phyloP scores from a whole-genome alignment of 1,140 invertebrate species.

The Vollenhovia emeryi region DNA sequence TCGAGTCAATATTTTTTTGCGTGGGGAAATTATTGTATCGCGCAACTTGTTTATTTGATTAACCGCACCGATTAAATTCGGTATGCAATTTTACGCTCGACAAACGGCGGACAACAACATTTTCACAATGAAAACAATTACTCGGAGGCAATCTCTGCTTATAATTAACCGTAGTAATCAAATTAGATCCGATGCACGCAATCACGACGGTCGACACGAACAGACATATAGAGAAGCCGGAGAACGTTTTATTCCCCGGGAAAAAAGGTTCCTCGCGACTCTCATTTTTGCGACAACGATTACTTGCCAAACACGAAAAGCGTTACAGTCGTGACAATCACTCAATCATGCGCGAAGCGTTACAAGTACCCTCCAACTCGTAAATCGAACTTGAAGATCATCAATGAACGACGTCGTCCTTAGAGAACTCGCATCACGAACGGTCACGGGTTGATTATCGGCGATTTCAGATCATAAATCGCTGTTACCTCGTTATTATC shows the following conservation, averaged over 20 bases:
- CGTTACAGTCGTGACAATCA: constrained; percentile 53
- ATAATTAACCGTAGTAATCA: constrained; percentile 57
- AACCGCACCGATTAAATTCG: constrained; percentile 32
- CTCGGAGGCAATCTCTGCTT: constrained; percentile 48
- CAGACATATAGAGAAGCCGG: constrained; percentile 36
- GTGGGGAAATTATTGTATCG: constrained; percentile 19
- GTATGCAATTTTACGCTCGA: constrained; percentile 32
- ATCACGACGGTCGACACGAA: constrained; percentile 48
- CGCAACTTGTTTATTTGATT: constrained; percentile 41
- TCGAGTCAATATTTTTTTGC: constrained; percentile 15
- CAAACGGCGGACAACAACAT: constrained; percentile 51
- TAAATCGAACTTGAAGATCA: constrained; percentile 47
- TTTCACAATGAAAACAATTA: constrained; percentile 52
- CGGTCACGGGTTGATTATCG: not conserved
- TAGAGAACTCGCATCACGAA: constrained; percentile 20
- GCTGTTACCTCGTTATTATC: constrained; percentile 12
- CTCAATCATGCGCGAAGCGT: constrained; percentile 51
- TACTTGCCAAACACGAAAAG: constrained; percentile 58
- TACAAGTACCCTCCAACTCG: constrained; percentile 42
- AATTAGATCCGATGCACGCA: constrained; percentile 51
- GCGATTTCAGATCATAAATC: constrained; percentile 12
- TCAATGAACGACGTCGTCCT: constrained; percentile 12
- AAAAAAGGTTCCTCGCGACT: constrained; percentile 33
- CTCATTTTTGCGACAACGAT: constrained; percentile 48
- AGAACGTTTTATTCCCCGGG: constrained; percentile 26